Conservation (phyloP, 2,113 vertebrate genomes). For the Aramus guarauna region DNA sequence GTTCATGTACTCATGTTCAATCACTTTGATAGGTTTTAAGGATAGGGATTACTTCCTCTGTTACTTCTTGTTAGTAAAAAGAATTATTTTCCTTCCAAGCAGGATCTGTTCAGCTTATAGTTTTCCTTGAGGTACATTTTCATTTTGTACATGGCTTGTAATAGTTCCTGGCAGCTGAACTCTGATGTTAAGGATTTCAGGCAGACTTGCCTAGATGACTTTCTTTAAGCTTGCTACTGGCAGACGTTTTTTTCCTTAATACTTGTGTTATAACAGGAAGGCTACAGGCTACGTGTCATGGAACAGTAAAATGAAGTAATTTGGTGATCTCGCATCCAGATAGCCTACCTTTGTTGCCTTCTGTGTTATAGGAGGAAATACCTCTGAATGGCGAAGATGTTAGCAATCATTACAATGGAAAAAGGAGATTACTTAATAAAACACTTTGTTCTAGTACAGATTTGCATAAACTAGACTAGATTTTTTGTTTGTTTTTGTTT, state of each 20-base stretch:
- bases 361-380: not conserved
- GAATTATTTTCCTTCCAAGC: not conserved
- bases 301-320: not conserved
- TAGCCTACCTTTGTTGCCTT: not conserved
- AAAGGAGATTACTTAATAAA: not conserved
- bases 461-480: not conserved
- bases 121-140: not conserved
- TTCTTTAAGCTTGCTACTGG: not conserved
- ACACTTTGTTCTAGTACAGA: not conserved
- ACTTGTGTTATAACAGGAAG: not conserved
- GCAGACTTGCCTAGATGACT: not conserved
- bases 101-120: not conserved
- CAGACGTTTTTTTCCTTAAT: not conserved
- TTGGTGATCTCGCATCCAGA: not conserved
- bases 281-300: not conserved
- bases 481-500: not conserved
- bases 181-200: not conserved
- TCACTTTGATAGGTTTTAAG: not conserved
- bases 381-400: not conserved
- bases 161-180: slow-evolving; percentile 1
- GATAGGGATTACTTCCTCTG: not conserved
- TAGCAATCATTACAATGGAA: not conserved
- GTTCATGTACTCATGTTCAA: not conserved
- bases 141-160: not conserved
- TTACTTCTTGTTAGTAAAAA: slow-evolving; percentile 13